A percentile compares a stretch with the other conserved stretches of the same genome.
Conservation (phyloP, 2,113 vertebrate species). For the Vireo altiloquus region DNA sequence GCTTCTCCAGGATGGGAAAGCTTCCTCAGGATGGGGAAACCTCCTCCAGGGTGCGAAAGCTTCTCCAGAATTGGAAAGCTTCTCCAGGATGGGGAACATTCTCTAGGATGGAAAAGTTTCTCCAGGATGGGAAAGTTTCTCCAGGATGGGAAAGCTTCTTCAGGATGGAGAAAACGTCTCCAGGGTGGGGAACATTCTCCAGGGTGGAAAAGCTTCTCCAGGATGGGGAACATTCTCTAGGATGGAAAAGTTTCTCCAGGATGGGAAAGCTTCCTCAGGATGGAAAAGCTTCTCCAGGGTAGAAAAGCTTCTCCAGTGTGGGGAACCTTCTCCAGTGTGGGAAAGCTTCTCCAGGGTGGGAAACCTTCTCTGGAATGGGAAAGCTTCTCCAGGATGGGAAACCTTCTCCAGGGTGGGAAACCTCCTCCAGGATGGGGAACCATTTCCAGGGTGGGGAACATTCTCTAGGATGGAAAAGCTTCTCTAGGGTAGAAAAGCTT, state of each 20-base stretch:
- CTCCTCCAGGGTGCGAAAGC: rapidly evolving
- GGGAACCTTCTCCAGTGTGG: background rate
- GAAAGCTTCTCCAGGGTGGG: rapidly evolving
- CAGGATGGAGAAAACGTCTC: rapidly evolving
- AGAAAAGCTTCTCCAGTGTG: background rate
- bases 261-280: background rate
- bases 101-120: rapidly evolving
- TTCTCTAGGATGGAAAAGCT: no score
- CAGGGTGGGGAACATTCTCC: rapidly evolving
- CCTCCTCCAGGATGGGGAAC: rapidly evolving
- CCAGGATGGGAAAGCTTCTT: no score
- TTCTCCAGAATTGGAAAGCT: rapidly evolving
- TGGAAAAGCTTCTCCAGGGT: no score
- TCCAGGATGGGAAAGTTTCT: rapidly evolving
- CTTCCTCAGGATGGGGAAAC: rapidly evolving
- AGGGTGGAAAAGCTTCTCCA: rapidly evolving
- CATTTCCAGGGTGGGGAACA: background rate
- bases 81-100: rapidly evolving
- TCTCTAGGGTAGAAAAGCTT: background rate
- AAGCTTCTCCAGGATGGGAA: rapidly evolving
- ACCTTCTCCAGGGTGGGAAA: rapidly evolving
- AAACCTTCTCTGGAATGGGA: rapidly evolving
- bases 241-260: background rate
- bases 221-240: background rate
- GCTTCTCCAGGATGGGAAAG: background rate